Conservation (phyloP, 2,888 invertebrate genomes). For the Synergus laeviventris region DNA sequence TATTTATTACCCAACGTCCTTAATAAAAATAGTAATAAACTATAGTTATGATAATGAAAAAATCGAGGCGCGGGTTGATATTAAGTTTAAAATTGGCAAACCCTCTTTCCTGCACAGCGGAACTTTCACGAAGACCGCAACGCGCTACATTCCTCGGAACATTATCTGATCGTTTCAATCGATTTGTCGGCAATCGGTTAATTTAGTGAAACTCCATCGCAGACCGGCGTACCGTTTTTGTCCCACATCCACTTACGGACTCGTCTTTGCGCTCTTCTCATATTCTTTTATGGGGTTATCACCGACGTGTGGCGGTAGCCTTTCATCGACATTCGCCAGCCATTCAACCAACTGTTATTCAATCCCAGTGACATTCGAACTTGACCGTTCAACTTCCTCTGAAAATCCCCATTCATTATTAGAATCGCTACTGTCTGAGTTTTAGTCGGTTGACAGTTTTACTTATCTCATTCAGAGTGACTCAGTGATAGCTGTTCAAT, state of each 20-base stretch:
- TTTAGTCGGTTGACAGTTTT: too few relatives aligned
- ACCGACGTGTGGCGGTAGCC: slow-evolving; percentile 31
- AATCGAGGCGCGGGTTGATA: slow-evolving; percentile 1
- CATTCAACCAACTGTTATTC: background rate
- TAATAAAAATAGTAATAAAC: background rate
- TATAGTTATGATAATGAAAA: background rate
- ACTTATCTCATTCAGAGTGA: too few relatives aligned
- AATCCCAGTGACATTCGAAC: slow-evolving; percentile 14
- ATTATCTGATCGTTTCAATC: slow-evolving; percentile 66
- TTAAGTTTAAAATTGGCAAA: slow-evolving; percentile 48
- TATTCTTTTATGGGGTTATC: slow-evolving; percentile 54
- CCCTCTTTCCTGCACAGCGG: slow-evolving; percentile 39
- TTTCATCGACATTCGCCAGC: slow-evolving; percentile 34
- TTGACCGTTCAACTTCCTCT: slow-evolving; percentile 7
- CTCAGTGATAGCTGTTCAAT: too few relatives aligned
- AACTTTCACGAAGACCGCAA: slow-evolving; percentile 65
- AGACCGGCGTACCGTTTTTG: slow-evolving; percentile 52
- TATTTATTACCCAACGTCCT: background rate
- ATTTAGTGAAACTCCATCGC: slow-evolving; percentile 66
- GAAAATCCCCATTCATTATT: background rate
- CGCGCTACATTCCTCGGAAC: slow-evolving; percentile 65
- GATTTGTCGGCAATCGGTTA: slow-evolving; percentile 68
- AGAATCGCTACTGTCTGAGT: too few relatives aligned
- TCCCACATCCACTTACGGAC: slow-evolving; percentile 52
- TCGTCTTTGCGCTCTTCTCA: slow-evolving; percentile 48